Evolutionary conservation across 2,888 invertebrate genomes (phyloP).

Genomic region (Amaurobius ferox): DNA sequence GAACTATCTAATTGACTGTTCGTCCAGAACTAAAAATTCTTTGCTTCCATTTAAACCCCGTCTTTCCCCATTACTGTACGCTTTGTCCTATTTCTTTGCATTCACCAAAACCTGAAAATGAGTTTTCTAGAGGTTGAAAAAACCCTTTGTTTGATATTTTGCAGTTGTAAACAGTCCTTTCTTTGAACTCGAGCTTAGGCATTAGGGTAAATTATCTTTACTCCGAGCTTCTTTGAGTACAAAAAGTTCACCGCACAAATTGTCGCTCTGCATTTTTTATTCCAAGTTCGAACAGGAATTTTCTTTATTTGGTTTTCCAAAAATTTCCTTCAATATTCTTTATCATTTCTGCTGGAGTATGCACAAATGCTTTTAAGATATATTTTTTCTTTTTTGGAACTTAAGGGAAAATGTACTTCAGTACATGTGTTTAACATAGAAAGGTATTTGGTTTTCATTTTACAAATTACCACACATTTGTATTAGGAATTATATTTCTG

Average conservation of each 20-base stretch:
- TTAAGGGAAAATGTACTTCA: too few relatives aligned
- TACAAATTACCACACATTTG: too few relatives aligned
- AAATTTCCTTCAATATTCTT: too few relatives aligned
- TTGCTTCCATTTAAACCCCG: conserved; percentile 13
- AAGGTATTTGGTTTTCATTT: too few relatives aligned
- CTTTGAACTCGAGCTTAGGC: conserved; percentile 23
- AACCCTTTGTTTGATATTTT: conserved; percentile 57
- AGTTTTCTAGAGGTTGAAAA: neutral
- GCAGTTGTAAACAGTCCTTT: conserved; percentile 53
- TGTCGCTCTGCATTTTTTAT: conserved; percentile 53
- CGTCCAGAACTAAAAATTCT: neutral
- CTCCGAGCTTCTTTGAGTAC: conserved; percentile 28
- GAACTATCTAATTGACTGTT: conserved; percentile 13
- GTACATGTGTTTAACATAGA: too few relatives aligned
- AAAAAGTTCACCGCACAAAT: conserved; percentile 43
- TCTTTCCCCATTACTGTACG: neutral
- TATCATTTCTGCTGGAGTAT: too few relatives aligned
- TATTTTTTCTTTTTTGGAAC: too few relatives aligned
- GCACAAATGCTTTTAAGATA: too few relatives aligned
- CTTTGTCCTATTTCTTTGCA: conserved; percentile 1
- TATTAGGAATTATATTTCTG: too few relatives aligned
- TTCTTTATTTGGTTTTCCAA: neutral
- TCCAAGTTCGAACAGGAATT: conserved; percentile 43
- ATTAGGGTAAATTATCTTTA: conserved; percentile 60
- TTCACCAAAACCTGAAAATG: conserved; percentile 4